Evolutionary conservation across 1,140 invertebrate species (phyloP), one percentile per base, ranked within the genome.

Genomic region (Aphelenchoides avenae): DNA sequence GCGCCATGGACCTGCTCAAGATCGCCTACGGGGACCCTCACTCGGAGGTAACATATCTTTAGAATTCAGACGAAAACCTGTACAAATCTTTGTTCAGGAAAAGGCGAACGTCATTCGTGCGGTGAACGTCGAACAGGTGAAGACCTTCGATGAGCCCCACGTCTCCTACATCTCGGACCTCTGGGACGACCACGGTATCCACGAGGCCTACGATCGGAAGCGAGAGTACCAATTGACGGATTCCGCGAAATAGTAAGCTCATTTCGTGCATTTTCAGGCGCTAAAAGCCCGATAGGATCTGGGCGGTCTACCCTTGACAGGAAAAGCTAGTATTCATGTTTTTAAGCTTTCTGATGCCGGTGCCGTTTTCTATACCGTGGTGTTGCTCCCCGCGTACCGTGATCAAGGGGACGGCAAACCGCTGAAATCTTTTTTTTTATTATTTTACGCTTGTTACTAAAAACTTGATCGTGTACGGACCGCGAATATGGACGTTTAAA

Each of bases 161-260:
- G 91, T 97, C 44, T 87, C 91, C 78, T 93, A 92, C 60, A 98
- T 98, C 77, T 92, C 92, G 81, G 86, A 86, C 72, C 83, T 98
- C 66, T 99, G 94, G 94, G 84, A 83, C 64, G 94, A 99, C 80
- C 82, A 84, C 55, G 94, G 94, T 61, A 97, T 99, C 72, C 91
- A 95, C 81, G 92, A 98, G 82, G 97, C 93, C 82, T 99, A 98
- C 80, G 93, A 97, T 80, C 84, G 94, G 73, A 85, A 93, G 82
- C 86, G 94, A 82, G 94, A 98, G 81, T 99, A 97, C 82, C 94
- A 99, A 81, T 85, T 99, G 61, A 98, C 93, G 77, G 94, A 98
- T 83, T 98, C 93, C 72, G 92, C 94, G 77, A 99, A 97, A 90
- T 98, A 98, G 91, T 97, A 15, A 31, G 40, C 22, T 22, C 20